Conservation (phyloP, 1,140 invertebrate genomes). For the Pachypsylla venusta region DNA sequence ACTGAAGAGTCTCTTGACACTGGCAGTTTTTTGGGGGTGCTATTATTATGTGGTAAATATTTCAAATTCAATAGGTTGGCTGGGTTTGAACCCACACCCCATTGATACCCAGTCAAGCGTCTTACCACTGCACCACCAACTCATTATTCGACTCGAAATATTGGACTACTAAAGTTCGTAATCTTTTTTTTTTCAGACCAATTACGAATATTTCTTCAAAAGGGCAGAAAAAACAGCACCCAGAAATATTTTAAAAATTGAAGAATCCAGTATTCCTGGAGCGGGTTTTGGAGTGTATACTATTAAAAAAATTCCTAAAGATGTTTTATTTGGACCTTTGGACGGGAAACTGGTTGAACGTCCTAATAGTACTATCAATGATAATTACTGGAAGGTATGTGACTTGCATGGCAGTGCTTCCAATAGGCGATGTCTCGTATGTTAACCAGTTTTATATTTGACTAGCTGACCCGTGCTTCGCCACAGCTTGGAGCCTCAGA, state of each 20-base stretch:
- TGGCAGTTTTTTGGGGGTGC: too few species aligned
- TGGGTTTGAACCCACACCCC: too few species aligned
- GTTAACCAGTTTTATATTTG: too few species aligned
- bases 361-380: not conserved
- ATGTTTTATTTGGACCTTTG: constrained; percentile 1
- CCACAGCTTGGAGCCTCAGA: not conserved
- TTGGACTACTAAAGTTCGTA: too few species aligned
- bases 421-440: too few species aligned
- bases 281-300: not conserved
- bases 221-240: not conserved
- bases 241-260: not conserved
- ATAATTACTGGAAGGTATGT: not conserved
- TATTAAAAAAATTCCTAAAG: not conserved
- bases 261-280: not conserved
- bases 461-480: too few species aligned
- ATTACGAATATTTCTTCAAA: not conserved
- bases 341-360: not conserved
- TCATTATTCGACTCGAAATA: too few species aligned
- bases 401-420: not conserved
- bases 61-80: too few species aligned
- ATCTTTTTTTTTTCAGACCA: not conserved
- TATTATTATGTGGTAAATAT: too few species aligned
- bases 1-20: too few species aligned
- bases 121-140: too few species aligned
- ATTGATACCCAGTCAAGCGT: too few species aligned